Conservation (phyloP, 1,140 invertebrate genomes). For the Heliconius nattereri region DNA sequence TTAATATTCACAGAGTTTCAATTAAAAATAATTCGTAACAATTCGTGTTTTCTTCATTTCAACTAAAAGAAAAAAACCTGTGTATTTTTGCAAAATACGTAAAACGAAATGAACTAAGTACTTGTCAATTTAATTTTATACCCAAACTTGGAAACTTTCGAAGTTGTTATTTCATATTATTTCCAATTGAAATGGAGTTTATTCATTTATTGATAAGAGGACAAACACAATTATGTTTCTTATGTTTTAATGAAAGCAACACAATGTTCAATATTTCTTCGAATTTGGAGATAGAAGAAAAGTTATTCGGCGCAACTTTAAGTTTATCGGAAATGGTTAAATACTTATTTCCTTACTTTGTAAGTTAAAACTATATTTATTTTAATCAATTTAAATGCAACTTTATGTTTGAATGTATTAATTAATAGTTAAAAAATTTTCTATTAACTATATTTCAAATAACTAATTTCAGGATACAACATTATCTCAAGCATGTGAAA, state of each 20-base stretch:
- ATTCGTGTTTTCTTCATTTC: too few species aligned
- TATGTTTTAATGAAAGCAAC: conserved; percentile 48
- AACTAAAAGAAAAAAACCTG: too few species aligned
- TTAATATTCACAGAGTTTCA: too few species aligned
- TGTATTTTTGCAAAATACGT: neutral
- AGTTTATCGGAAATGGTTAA: conserved; percentile 44
- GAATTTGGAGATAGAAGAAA: conserved; percentile 42
- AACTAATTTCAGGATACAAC: conserved; percentile 52
- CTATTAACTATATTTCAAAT: neutral
- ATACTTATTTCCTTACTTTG: conserved; percentile 47
- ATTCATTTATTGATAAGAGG: conserved; percentile 32
- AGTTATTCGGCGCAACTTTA: conserved; percentile 33
- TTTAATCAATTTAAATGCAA: neutral
- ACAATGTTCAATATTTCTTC: conserved; percentile 37
- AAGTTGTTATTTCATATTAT: neutral
- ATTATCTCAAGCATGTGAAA: conserved; percentile 46
- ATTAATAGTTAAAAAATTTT: neutral
- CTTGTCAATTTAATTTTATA: neutral
- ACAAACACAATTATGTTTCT: conserved; percentile 43
- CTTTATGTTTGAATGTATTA: too few species aligned
- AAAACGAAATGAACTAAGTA: neutral
- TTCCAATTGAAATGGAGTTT: conserved; percentile 22
- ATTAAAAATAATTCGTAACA: too few species aligned
- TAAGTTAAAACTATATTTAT: conserved; percentile 40
- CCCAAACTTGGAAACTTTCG: neutral